Percentiles rank a stretch among this genome's conserved stretches.
Conservation (phyloP, 1,140 invertebrate species). For the Drosophila takahashii region DNA sequence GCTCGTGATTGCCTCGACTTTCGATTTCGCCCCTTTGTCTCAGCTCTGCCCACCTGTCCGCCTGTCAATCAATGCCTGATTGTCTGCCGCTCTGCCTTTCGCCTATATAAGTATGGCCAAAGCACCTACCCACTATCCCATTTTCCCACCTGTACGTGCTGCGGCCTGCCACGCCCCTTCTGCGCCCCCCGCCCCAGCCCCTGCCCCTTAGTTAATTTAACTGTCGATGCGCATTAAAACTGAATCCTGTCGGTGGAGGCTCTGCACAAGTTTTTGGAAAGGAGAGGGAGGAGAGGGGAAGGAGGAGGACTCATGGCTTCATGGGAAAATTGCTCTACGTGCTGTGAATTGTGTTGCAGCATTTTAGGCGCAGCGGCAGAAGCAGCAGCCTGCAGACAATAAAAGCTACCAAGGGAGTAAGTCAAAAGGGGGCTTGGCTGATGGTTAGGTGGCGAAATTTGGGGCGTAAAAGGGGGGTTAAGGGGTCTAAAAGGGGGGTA, state of each 20-base stretch:
- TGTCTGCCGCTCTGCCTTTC: conserved; percentile 15
- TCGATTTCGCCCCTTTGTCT: conserved; percentile 10
- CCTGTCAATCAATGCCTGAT: conserved; percentile 54
- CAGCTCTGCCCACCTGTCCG: conserved; percentile 2
- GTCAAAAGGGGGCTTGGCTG: background rate
- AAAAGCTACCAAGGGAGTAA: conserved; percentile 45
- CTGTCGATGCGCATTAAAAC: conserved; percentile 63
- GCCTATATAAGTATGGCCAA: background rate
- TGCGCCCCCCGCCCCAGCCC: conserved; percentile 24
- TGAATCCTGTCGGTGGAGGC: conserved; percentile 47
- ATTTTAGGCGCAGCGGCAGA: conserved; percentile 48
- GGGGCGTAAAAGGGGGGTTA: background rate
- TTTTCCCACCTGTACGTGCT: conserved; percentile 38
- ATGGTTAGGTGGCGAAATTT: background rate
- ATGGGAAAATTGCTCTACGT: conserved; percentile 60
- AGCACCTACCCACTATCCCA: background rate
- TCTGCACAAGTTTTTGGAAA: conserved; percentile 17
- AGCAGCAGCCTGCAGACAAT: conserved; percentile 45
- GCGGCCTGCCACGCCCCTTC: conserved; percentile 36
- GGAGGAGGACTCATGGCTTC: conserved; percentile 19
- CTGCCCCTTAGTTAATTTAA: conserved; percentile 54
- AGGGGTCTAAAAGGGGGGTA: no score
- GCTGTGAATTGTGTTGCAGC: conserved; percentile 62
- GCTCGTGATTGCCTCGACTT: conserved; percentile 15
- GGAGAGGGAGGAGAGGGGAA: background rate